Evolutionary conservation across 2,113 vertebrate species (phyloP).

Genomic region (Nyctereutes procyonoides): DNA sequence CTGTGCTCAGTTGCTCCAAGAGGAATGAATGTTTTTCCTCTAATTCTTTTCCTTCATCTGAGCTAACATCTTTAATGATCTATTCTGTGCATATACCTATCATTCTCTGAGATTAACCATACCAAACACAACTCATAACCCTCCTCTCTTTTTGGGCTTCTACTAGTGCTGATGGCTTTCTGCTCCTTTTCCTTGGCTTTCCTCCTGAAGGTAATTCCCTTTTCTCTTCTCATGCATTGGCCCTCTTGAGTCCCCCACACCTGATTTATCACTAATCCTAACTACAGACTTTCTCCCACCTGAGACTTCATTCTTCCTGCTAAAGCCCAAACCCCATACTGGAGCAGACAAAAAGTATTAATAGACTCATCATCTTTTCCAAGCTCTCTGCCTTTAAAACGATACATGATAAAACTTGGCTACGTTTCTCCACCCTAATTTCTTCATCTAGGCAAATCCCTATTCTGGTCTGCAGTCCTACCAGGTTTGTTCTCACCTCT

Average conservation of each 20-base stretch:
- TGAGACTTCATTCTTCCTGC: not conserved
- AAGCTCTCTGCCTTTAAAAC: not conserved
- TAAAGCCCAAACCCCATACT: not conserved
- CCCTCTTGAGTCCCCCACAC: not conserved
- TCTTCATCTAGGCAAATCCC: not conserved
- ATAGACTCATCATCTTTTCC: slow-evolving; percentile 3
- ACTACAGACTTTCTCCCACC: not conserved
- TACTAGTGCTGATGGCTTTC: slow-evolving; percentile 16
- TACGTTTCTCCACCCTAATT: not conserved
- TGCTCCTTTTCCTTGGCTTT: not conserved
- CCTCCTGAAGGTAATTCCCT: not conserved
- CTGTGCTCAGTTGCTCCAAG: slow-evolving; percentile 31
- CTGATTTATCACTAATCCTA: not conserved
- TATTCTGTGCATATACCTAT: not conserved
- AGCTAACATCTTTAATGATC: not conserved
- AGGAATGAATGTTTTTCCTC: slow-evolving; percentile 10
- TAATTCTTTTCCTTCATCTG: slow-evolving; percentile 2
- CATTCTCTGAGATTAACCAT: not conserved
- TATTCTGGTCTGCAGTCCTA: not conserved
- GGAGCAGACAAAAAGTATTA: not conserved
- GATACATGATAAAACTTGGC: not conserved
- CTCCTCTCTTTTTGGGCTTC: not conserved
- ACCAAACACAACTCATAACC: not conserved
- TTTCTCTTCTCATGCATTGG: not conserved
- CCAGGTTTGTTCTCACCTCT: not conserved